Percentiles rank a stretch among this genome's conserved stretches.
Evolutionary conservation across 2,888 invertebrate species (phyloP).

Genomic region (Acleris holmiana): DNA sequence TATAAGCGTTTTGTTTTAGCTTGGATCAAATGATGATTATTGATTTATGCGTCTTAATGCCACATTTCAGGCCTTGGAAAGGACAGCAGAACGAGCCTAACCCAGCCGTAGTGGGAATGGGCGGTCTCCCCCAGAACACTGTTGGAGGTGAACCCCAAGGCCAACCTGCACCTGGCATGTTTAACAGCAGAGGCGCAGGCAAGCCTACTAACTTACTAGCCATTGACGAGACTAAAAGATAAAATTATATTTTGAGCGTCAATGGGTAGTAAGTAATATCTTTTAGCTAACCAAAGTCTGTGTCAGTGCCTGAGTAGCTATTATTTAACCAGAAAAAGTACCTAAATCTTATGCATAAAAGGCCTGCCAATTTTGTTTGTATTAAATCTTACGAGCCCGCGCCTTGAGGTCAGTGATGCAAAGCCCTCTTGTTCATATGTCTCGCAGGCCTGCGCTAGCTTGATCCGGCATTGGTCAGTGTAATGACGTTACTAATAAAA

Average conservation of each 20-base stretch:
- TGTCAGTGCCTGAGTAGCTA: background rate
- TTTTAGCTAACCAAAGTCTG: background rate
- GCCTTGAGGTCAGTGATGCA: no score
- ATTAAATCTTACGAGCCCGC: no score
- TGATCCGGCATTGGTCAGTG: no score
- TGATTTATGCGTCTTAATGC: background rate
- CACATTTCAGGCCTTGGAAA: constrained; percentile 70
- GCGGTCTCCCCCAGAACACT: constrained; percentile 68
- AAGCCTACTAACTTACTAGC: constrained; percentile 63
- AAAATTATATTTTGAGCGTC: constrained; percentile 26
- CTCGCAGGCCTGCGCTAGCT: no score
- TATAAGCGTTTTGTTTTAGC: no score
- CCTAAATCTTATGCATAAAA: no score
- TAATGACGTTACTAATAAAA: no score
- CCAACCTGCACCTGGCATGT: constrained; percentile 73
- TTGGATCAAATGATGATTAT: no score
- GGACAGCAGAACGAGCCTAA: constrained; percentile 79
- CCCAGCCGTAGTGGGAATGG: constrained; percentile 75
- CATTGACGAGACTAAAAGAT: constrained; percentile 43
- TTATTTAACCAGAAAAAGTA: background rate
- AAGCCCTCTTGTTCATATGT: no score
- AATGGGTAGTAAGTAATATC: constrained; percentile 45
- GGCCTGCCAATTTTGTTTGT: no score
- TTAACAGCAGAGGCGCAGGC: constrained; percentile 79
- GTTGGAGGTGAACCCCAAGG: constrained; percentile 68